phyloP scores from a whole-genome alignment of 1,140 invertebrate genomes.

The Eriocheir sinensis region DNA sequence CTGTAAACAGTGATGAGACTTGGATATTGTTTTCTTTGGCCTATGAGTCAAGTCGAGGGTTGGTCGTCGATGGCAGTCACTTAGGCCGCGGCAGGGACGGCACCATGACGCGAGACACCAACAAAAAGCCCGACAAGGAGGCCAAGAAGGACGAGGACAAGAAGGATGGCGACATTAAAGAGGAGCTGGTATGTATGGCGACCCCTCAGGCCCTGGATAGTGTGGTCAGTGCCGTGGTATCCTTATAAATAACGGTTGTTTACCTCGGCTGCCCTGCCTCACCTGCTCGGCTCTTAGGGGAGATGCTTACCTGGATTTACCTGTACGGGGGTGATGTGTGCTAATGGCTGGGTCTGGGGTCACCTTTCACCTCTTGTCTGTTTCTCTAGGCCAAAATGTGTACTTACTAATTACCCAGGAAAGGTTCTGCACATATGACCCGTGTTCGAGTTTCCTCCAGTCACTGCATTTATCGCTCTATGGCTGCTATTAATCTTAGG shows the following conservation, averaged over 20 bases:
- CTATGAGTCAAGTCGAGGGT: neutral
- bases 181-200: slow-evolving; percentile 56
- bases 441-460: too few species aligned
- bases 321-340: neutral
- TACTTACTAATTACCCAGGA: neutral
- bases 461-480: too few species aligned
- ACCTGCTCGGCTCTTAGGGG: neutral
- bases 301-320: neutral
- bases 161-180: slow-evolving; percentile 70
- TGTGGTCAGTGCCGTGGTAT: neutral
- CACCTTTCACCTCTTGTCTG: neutral
- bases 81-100: neutral
- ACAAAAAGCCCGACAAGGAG: slow-evolving; percentile 63
- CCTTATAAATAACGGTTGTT: neutral
- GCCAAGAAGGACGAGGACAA: slow-evolving; percentile 63
- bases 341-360: neutral
- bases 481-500: too few species aligned
- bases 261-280: neutral
- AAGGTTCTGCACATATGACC: too few species aligned
- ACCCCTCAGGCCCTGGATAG: neutral
- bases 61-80: neutral
- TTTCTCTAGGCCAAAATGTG: neutral
- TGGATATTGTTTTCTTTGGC: too few species aligned
- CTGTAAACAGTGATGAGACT: too few species aligned
- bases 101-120: slow-evolving; percentile 67